These are phyloP conservation scores for Drosophila paramelanica DNA, from an alignment of 2,888 invertebrate species.

Conservation along the genomic window DNA sequence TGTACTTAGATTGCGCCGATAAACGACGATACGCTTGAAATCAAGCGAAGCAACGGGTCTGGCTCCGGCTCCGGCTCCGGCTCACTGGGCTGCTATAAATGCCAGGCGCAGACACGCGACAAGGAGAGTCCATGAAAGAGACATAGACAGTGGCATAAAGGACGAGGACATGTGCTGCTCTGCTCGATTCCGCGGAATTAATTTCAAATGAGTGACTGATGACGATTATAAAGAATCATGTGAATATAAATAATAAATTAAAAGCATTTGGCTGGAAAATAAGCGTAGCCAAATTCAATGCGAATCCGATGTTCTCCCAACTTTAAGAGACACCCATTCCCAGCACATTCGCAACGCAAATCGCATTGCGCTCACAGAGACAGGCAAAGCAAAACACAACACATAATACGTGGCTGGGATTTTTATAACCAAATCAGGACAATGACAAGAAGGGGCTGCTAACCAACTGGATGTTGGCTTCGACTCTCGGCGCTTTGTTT, in stretches of 20 bases:
- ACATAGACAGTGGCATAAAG: background rate
- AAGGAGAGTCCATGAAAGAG: slow-evolving; percentile 21
- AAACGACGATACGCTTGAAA: slow-evolving; percentile 68
- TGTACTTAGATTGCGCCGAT: slow-evolving; percentile 48
- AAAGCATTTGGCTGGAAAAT: slow-evolving; percentile 61
- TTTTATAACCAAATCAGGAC: slow-evolving; percentile 80
- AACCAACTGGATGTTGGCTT: slow-evolving; percentile 20
- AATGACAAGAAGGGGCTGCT: background rate
- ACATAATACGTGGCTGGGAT: slow-evolving; percentile 69
- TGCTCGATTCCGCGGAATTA: slow-evolving; percentile 71
- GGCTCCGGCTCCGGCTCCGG: slow-evolving; percentile 21
- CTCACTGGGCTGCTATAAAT: slow-evolving; percentile 27
- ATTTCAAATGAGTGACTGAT: slow-evolving; percentile 72
- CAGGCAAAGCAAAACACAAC: slow-evolving; percentile 13
- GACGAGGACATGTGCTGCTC: background rate
- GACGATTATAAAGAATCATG: slow-evolving; percentile 47
- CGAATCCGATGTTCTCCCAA: slow-evolving; percentile 22
- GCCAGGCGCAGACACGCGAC: slow-evolving; percentile 56
- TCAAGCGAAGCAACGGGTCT: slow-evolving; percentile 44
- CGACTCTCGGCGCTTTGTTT: slow-evolving; percentile 41
- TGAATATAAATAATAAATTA: slow-evolving; percentile 57
- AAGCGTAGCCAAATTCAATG: slow-evolving; percentile 4
- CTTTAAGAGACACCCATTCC: slow-evolving; percentile 22
- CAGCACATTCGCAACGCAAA: slow-evolving; percentile 25
- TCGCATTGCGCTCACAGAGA: slow-evolving; percentile 11